These are phyloP conservation scores for Trichoplusia ni DNA, from an alignment of 1,140 invertebrate species.

Conservation along the genomic window DNA sequence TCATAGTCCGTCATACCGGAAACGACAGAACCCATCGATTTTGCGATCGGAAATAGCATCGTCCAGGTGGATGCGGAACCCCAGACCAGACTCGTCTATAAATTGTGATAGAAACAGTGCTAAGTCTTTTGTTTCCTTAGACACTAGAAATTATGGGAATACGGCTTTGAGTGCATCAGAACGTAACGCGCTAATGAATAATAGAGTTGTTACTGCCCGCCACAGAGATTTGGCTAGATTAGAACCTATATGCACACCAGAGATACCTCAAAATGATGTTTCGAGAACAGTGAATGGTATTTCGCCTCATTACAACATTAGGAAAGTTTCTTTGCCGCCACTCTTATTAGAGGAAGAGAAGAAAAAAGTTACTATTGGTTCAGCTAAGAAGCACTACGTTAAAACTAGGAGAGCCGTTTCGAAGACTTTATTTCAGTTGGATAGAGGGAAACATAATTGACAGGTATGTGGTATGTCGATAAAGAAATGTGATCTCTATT, in stretches of 20 bases:
- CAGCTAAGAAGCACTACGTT: conserved; percentile 54
- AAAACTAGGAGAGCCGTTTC: conserved; percentile 48
- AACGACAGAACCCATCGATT: conserved; percentile 65
- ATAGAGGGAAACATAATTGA: conserved; percentile 41
- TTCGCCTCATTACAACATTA: conserved; percentile 53
- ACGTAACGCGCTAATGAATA: conserved; percentile 53
- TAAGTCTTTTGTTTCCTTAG: conserved; percentile 72
- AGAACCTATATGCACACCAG: conserved; percentile 65
- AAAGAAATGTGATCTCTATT: too few relatives aligned
- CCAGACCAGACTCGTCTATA: conserved; percentile 64
- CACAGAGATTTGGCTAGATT: conserved; percentile 61
- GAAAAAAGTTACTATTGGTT: conserved; percentile 54
- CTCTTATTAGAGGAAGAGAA: conserved; percentile 69
- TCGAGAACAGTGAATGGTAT: conserved; percentile 44
- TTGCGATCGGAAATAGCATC: conserved; percentile 78
- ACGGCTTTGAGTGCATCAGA: conserved; percentile 51
- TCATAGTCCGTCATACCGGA: conserved; percentile 60
- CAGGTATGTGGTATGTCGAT: too few relatives aligned
- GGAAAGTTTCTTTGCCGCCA: conserved; percentile 77
- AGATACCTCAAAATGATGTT: conserved; percentile 49
- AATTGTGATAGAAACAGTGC: conserved; percentile 72
- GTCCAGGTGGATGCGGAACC: conserved; percentile 72
- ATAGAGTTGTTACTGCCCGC: conserved; percentile 62
- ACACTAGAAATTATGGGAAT: conserved; percentile 59
- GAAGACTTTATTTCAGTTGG: conserved; percentile 40